These are phyloP conservation scores for Tyria jacobaeae DNA, from an alignment of 2,888 invertebrate genomes.

Conservation along the genomic window DNA sequence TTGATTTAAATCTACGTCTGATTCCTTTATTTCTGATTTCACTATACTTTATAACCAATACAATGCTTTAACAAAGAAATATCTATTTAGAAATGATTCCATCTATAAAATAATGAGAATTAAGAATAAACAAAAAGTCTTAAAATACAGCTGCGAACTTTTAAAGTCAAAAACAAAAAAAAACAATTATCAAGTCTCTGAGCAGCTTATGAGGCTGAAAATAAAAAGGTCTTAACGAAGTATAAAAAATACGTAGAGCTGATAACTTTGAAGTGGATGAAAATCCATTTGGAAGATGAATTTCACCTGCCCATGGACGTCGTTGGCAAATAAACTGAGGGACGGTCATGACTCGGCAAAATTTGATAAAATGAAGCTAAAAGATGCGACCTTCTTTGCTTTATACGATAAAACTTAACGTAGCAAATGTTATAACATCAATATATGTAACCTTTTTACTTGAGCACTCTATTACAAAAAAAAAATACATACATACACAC, in stretches of 20 bases:
- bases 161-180: not conserved
- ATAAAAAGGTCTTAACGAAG: not conserved
- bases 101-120: too few relatives aligned
- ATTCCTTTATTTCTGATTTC: too few relatives aligned
- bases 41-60: too few relatives aligned
- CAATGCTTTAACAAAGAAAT: too few relatives aligned
- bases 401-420: slow-evolving; percentile 1
- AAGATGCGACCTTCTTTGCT: not conserved
- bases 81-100: too few relatives aligned
- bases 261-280: not conserved
- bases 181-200: not conserved
- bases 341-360: not conserved
- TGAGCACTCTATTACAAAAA: too few relatives aligned
- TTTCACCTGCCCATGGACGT: not conserved
- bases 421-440: not conserved
- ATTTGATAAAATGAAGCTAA: not conserved
- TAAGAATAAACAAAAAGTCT: too few relatives aligned
- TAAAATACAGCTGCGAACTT: not conserved
- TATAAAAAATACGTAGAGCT: not conserved
- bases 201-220: not conserved
- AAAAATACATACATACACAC: too few relatives aligned
- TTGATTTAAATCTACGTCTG: too few relatives aligned
- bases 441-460: too few relatives aligned
- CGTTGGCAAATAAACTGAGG: not conserved
- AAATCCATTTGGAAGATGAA: not conserved